These are phyloP conservation scores for Rhagophthalmus giganteus DNA, from an alignment of 2,888 invertebrate species.

Conservation along the genomic window DNA sequence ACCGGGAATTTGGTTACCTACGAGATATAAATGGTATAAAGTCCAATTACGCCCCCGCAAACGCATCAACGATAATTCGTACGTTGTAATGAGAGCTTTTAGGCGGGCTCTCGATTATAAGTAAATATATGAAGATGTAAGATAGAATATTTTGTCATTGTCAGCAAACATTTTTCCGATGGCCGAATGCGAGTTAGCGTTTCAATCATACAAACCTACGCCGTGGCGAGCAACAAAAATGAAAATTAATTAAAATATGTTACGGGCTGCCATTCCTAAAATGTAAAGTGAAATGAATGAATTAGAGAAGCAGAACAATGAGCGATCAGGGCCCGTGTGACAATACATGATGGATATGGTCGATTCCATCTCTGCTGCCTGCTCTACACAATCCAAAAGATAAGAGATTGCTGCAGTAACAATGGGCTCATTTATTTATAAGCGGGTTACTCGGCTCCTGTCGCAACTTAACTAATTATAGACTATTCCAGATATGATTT, in stretches of 20 bases:
- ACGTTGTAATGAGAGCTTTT: too few species aligned
- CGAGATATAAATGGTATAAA: too few species aligned
- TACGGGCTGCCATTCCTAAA: constrained; percentile 48
- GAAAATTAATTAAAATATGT: constrained; percentile 54
- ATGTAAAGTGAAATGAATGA: constrained; percentile 50
- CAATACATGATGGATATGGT: constrained; percentile 56
- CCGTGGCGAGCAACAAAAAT: constrained; percentile 47
- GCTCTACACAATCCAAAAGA: constrained; percentile 41
- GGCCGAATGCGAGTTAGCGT: constrained; percentile 26
- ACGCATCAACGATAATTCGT: too few species aligned
- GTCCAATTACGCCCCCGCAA: too few species aligned
- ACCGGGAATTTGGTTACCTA: too few species aligned
- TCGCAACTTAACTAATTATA: constrained; percentile 52
- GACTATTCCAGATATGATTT: constrained; percentile 42
- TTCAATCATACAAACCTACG: constrained; percentile 48
- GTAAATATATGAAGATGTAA: too few species aligned
- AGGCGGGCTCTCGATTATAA: too few species aligned
- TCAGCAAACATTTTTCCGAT: constrained; percentile 19
- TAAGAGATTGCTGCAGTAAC: constrained; percentile 44
- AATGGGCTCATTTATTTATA: constrained; percentile 56
- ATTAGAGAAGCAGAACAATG: constrained; percentile 53
- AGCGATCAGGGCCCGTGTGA: constrained; percentile 54
- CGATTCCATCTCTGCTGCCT: constrained; percentile 51
- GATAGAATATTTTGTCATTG: constrained; percentile 22
- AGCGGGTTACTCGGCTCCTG: constrained; percentile 52